Base-by-base conservation (phyloP, 2,113 vertebrate species). In the Oncorhynchus keta region DNA sequence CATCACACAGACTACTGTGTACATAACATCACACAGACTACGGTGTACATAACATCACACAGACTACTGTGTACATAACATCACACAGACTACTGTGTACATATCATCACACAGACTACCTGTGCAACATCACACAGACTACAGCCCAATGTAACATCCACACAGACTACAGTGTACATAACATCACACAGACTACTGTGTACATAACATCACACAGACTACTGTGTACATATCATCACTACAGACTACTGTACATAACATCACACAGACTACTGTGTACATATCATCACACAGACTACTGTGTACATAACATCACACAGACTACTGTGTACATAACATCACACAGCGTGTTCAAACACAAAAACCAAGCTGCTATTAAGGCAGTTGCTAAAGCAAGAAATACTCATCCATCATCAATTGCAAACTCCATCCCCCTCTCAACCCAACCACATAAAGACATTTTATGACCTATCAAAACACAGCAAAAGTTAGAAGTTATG, bases 91-190 rank as follows among this genome's bases (percentile, higher is more conserved):
- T n/a, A n/a, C n/a, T n/a, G n/a, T n/a, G n/a, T n/a, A n/a, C n/a
- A n/a, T n/a, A n/a, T n/a, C 79, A 79, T 67, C 67, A 68, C 0
- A 30, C 71, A 11, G 57, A 26, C 26, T 26, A 26, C n/a, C 28
- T 2, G 2, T 28, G 28, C 3, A 3, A 28, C 28, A 28, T 28
- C 28, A 28, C 2, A 28, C 28, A 28, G 28, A 3, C 55, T 77
- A n/a, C 71, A n/a, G n/a, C n/a, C n/a, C n/a, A n/a, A n/a, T 16
- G 77, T 49, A 67, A 28, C 79, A 79, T 67, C n/a, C 67, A 68
- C 0, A 30, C 71, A 11, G 57, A 26, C 26, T 26, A 26, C 28
- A 2, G 0, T 28, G 28, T 28, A 28, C 28, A 28, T 28, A 28
- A 28, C 28, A 28, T 28, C 28, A 28, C 0, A 28, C 28, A 28